Evolutionary conservation across 2,797 vertebrate genomes (phyloP), one percentile per base, ranked within the genome.

Genomic region (Bradypodion pumilum): DNA sequence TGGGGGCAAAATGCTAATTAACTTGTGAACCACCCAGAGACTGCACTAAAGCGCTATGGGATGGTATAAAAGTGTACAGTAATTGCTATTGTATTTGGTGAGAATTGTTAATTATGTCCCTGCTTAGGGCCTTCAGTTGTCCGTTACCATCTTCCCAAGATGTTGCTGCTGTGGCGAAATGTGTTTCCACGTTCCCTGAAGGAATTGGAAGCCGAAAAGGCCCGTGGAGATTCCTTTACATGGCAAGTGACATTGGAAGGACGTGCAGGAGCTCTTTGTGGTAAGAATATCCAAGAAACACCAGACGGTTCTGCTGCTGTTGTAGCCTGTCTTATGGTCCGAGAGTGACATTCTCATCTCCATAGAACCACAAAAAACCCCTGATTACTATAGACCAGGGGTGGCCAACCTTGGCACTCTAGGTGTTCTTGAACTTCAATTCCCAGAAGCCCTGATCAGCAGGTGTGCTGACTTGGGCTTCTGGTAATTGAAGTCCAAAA

Each of bases 161-260:
- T 99, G 99, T 94, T 99, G 78, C 95, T 99, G 78, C 92, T 99
- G 0, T 99, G 99, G 99, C 95, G 98, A 91, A 99, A 99, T 0
- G 98, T 99, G 81, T 99, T 99, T 90, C 99, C 98, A 65, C 98
- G 99, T 86, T 99, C 99, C 44, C 95, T 98, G 93, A 99, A 99
- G 93, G 99, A 99, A 82, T 72, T 99, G 90, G 99, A 99, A 91
- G 98, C 98, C 1, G 99, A 99, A 94, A 99, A 99, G 89, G 98
- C 97, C 1, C 96, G 98, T 92, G 98, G 99, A 80, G 99, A 99
- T 95, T 96, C 98, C 73, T 99, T 99, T 92, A 99, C 98, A 66
- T 99, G 99, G 99, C 99, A 99, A 95, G 98, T 99, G 86, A 99
- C 98, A 0, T 91, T 99, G 94, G 99, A 99, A 95, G 99, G 99